Evolutionary conservation across 2,113 vertebrate species (phyloP), one percentile per base, ranked within the genome.

Genomic region (Oryzias curvinotus): DNA sequence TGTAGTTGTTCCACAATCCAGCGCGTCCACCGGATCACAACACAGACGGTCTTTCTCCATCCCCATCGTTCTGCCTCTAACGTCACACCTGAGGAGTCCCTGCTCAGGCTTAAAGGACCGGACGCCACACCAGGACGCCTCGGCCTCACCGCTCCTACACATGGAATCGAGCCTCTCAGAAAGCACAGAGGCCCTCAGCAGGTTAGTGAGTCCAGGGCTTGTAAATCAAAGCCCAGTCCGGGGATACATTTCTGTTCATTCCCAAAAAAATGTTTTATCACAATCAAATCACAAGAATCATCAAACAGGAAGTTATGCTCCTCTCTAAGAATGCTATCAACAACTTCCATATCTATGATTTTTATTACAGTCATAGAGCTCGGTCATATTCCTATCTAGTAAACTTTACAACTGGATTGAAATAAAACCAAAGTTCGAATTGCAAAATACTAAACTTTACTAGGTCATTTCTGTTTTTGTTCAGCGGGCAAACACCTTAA

Each of bases 161-260:
- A 46, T 43, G 0, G 18, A 59, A 6, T 17, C 60, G 21, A 85
- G 73, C 65, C 68, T 57, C n/a, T 42, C 69, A 30, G 49, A 55
- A 59, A 80, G 81, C 58, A 67, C 25, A 49, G 86, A 87, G 19
- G 50, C 57, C 43, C 69, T 82, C 17, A 80, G 59, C 61, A 89
- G 89, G 91, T 92, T 42, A 83, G 89, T 84, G 60, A 60, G 43
- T 67, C 5, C 2, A 7, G n/a, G 23, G 26, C 26, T 36, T 36
- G 25, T 18, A 19, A n/a, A 56, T 56, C 18, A 49, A 23, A 16
- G 3, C 26, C 5, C 5, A 28, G 5, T 28, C 26, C 6, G 5
- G 26, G 26, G 5, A 5, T 28, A 3, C 26, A 28, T 28, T 36
- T 12, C 36, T 36, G 10, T 36, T 36, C 0, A 36, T 36, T 12